Percentiles rank a stretch among this genome's conserved stretches.
These are phyloP conservation scores for Lasioglossum morio DNA, from an alignment of 2,888 invertebrate species.

Conservation along the genomic window DNA sequence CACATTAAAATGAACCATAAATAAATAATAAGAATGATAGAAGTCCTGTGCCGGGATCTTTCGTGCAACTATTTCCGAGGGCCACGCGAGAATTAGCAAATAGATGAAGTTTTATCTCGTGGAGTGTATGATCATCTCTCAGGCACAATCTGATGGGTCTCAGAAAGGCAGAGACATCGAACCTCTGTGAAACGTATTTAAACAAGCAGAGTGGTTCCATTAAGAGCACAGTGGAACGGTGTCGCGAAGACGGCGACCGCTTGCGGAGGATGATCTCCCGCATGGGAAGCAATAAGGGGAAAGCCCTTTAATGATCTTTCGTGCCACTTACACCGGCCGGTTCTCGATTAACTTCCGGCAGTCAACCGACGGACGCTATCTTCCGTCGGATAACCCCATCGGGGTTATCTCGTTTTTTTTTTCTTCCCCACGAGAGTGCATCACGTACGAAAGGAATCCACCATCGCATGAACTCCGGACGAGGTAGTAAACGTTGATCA, in stretches of 20 bases:
- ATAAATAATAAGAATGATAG: too few species aligned
- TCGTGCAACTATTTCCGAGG: not conserved
- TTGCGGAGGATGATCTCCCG: not conserved
- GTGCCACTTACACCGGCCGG: constrained; percentile 21
- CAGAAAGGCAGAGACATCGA: not conserved
- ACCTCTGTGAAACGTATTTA: not conserved
- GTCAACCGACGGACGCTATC: constrained; percentile 4
- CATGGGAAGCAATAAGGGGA: constrained; percentile 18
- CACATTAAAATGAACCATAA: too few species aligned
- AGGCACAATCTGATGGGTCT: not conserved
- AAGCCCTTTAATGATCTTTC: constrained; percentile 39
- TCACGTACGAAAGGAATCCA: constrained; percentile 19
- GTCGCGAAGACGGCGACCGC: not conserved
- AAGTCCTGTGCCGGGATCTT: not conserved
- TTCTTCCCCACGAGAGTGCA: constrained; percentile 7
- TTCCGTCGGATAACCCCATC: constrained; percentile 21
- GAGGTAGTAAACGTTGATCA: constrained; percentile 8
- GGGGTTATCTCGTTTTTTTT: constrained; percentile 20
- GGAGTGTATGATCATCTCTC: not conserved
- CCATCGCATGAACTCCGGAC: too few species aligned
- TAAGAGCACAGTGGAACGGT: not conserved
- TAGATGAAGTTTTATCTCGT: not conserved
- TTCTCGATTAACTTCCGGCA: constrained; percentile 41
- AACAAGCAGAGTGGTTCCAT: not conserved
- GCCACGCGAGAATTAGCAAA: not conserved